Percentiles rank a stretch among this genome's conserved stretches.
phyloP scores from a whole-genome alignment of 2,113 vertebrate species.

The Columba livia region DNA sequence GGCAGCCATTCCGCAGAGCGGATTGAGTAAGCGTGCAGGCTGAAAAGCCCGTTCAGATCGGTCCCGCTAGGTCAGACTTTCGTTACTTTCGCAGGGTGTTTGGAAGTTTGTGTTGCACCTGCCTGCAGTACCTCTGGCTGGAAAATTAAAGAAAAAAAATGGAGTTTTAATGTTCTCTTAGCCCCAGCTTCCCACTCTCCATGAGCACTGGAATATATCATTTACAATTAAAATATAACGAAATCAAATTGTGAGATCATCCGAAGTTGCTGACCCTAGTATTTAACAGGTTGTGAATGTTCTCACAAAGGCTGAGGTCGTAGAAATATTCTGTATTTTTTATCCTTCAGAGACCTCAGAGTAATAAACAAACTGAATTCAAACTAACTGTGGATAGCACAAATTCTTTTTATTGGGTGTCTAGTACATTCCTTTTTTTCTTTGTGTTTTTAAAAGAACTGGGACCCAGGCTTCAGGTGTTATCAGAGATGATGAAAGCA shows the following conservation, averaged over 20 bases:
- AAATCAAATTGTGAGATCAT: conserved; percentile 64
- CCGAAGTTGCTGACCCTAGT: background rate
- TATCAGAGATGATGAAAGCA: background rate
- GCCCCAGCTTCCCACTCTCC: background rate
- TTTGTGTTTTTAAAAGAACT: background rate
- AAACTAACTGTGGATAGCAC: conserved; percentile 19
- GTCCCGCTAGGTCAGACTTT: conserved; percentile 3
- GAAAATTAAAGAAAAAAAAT: background rate
- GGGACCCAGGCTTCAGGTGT: background rate
- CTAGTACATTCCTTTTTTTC: background rate
- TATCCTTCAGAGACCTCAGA: conserved; percentile 49
- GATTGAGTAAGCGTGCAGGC: background rate
- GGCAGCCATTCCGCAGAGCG: background rate
- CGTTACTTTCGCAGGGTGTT: background rate
- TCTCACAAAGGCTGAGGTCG: conserved; percentile 29
- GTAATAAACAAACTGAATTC: conserved; percentile 56
- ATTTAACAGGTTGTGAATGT: conserved; percentile 55
- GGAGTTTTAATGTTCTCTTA: conserved; percentile 11
- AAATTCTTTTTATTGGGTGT: conserved; percentile 23
- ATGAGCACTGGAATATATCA: conserved; percentile 1
- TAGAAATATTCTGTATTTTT: background rate
- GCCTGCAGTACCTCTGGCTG: conserved; percentile 26
- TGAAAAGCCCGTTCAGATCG: conserved; percentile 27
- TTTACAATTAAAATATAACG: conserved; percentile 58
- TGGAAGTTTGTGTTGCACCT: conserved; percentile 58